Evolutionary conservation across 1,140 invertebrate genomes (phyloP), one percentile per base, ranked within the genome.

Genomic region (Bombus turneri): DNA sequence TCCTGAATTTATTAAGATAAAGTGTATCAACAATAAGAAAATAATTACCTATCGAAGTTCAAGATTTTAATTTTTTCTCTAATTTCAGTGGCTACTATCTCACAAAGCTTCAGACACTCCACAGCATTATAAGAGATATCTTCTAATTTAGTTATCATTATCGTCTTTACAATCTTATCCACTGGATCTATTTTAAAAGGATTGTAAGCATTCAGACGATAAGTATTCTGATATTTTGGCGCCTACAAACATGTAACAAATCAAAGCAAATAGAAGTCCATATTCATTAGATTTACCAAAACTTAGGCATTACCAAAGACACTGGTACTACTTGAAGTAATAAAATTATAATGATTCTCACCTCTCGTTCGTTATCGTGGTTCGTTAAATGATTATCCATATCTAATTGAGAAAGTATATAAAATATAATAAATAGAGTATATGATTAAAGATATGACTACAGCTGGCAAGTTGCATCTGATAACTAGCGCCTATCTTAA

Each of bases 141-240:
- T 81, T 95, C 94, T 5, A 96, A 83, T 74, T 93, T 92, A 88
- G 95, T 94, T 6, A 90, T 90, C 90, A 96, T 93, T 28, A 95
- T 93, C 59, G 92, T 92, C 81, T 93, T 91, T 31, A 96, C 87
- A 68, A 96, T 95, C 83, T 93, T 94, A 74, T 95, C 93, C 53
- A 96, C 95, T 77, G 88, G 90, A 87, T 96, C 95, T 37, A 90
- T 77, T 88, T 95, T 95, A 89, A 96, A 96, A 25, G 95, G 93
- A 85, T 95, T 95, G 39, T 94, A 91, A 0, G 95, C 92, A n/a
- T 95, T 93, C 41, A 96, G 81, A 89, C 94, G 95, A 87, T 96
- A 96, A 34, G 93, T 95, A 72, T 96, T 96, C 83, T 95, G 93
- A 91, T 94, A 96, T 83, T 93, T 94, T 62, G 92, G 57, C 31